Conservation (phyloP, 2,888 invertebrate genomes). For the Sphaeridia pumilis region DNA sequence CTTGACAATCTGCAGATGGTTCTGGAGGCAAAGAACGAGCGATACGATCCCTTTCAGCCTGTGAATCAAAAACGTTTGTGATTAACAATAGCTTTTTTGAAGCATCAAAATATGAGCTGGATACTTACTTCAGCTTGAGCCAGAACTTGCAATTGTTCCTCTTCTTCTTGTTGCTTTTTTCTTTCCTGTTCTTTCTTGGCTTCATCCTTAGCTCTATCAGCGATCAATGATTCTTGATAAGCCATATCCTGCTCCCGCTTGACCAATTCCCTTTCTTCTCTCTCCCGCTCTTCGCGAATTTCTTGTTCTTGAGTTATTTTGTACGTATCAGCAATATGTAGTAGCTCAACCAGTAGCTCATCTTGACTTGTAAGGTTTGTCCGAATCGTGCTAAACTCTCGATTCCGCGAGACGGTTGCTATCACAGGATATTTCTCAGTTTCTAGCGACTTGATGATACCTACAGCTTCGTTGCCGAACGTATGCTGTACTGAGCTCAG, state of each 20-base stretch:
- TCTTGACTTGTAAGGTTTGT: conserved; percentile 54
- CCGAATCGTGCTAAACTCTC: conserved; percentile 47
- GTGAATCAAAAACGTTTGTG: too few species aligned
- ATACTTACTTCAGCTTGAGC: conserved; percentile 54
- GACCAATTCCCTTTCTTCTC: conserved; percentile 76
- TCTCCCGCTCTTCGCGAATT: conserved; percentile 70
- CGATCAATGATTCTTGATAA: conserved; percentile 76
- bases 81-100: too few species aligned
- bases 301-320: conserved; percentile 64
- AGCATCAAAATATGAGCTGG: too few species aligned
- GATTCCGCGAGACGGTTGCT: conserved; percentile 73
- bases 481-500: conserved; percentile 60
- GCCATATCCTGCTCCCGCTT: conserved; percentile 90
- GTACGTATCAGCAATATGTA: conserved; percentile 76
- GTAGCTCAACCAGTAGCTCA: conserved; percentile 72
- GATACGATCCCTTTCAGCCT: conserved; percentile 25
- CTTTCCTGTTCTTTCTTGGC: conserved; percentile 64
- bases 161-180: conserved; percentile 42
- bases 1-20: conserved; percentile 25
- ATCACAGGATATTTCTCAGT: conserved; percentile 78
- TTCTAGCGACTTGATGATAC: conserved; percentile 72
- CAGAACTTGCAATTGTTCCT: conserved; percentile 50
- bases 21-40: conserved; percentile 29
- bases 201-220: conserved; percentile 80
- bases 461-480: conserved; percentile 69